Base-by-base conservation (phyloP, 2,797 vertebrate genomes). In the Hafferia zeledoni region DNA sequence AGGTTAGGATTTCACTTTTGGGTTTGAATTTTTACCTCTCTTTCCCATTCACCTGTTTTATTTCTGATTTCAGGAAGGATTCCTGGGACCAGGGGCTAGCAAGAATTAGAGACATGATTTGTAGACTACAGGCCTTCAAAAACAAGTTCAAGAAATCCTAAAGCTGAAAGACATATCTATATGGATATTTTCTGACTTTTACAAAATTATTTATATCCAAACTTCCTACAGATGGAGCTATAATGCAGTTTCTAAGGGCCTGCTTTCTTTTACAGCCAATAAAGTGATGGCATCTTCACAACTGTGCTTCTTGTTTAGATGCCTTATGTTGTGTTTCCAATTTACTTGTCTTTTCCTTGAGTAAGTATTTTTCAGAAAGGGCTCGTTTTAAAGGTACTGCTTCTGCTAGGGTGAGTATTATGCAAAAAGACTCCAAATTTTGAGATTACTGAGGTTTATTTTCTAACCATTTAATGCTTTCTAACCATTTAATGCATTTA, bases 171-270 rank as follows among this genome's bases (percentile, higher is more conserved):
- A 44, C 4, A 13, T 23, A 67, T 35, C 15, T 3, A 4, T 52
- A 2, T 28, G 4, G 57, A 2, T 55, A 37, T 89, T 68, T 90
- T 46, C 70, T 84, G 59, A 69, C 20, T 82, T n/a, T 82, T n/a
- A 71, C 25, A 41, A 44, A 57, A 90, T 81, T 90, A 83, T 90
- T 91, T 81, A 81, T 79, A 59, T 90, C 39, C 69, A 78, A 44
- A 70, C 47, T 88, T 95, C 93, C 96, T 96, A 96, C 87, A 96
- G 95, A 84, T 95, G 96, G 95, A 95, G 94, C 96, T 96, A 86
- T 88, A 88, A 93, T 41, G 90, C 94, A 94, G 88, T 91, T 63
- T 93, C 61, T 91, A 83, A 46, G 17, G 17, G 31, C 12, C 37
- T 68, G 20, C 16, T 79, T 76, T 55, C 27, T 78, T 81, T 49